These are phyloP conservation scores for Drosophila lacertosa DNA, from an alignment of 1,140 invertebrate species.

Conservation along the genomic window DNA sequence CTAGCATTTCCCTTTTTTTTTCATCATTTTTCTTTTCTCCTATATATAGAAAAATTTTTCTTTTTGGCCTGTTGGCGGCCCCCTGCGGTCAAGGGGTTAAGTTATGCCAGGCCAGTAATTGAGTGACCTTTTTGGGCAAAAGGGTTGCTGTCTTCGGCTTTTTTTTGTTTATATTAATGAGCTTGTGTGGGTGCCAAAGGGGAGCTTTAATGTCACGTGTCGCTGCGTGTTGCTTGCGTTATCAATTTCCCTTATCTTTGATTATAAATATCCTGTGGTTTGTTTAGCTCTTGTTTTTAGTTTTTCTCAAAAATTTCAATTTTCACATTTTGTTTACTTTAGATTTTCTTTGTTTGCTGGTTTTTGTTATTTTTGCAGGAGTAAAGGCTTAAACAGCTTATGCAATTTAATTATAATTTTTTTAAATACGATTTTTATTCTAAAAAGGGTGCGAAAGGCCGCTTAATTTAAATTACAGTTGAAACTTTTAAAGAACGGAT, in stretches of 20 bases:
- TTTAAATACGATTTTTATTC: too few species aligned
- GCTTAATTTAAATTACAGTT: too few species aligned
- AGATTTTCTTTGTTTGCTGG: background rate
- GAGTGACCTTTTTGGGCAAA: constrained; percentile 47
- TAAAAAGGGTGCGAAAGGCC: too few species aligned
- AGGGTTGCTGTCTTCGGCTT: constrained; percentile 7
- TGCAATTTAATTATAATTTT: too few species aligned
- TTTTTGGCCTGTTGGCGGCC: background rate
- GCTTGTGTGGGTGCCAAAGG: background rate
- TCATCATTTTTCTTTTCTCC: background rate
- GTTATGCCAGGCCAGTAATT: constrained; percentile 44
- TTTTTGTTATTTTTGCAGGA: background rate
- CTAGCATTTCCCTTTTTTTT: constrained; percentile 4
- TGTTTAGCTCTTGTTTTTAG: constrained; percentile 20
- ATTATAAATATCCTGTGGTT: constrained; percentile 16
- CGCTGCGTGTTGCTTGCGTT: constrained; percentile 14
- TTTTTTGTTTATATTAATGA: constrained; percentile 39
- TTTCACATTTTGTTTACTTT: constrained; percentile 1
- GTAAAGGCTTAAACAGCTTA: too few species aligned
- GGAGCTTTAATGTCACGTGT: constrained; percentile 6
- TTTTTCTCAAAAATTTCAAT: constrained; percentile 2
- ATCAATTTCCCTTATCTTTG: constrained; percentile 24
- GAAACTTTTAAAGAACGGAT: too few species aligned
- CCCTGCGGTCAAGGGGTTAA: constrained; percentile 38
- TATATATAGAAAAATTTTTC: constrained; percentile 2